phyloP scores from a whole-genome alignment of 1,140 invertebrate genomes.

The Rhagoletis zephyria region DNA sequence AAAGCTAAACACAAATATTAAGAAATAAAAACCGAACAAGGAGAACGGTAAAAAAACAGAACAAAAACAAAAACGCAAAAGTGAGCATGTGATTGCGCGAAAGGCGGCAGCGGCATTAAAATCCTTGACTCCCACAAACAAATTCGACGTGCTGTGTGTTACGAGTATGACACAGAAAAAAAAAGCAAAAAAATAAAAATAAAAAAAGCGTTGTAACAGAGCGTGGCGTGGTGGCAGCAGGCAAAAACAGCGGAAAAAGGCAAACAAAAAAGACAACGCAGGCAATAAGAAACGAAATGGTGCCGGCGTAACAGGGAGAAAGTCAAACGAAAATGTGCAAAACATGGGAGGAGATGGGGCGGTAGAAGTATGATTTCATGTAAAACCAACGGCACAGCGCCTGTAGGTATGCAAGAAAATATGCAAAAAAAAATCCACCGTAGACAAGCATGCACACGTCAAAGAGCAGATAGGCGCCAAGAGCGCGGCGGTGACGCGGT shows the following conservation, averaged over 20 bases:
- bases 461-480: not conserved
- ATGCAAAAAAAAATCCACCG: conserved; percentile 15
- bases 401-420: conserved; percentile 44
- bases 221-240: not conserved
- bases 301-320: conserved; percentile 8
- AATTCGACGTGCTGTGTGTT: conserved; percentile 22
- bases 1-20: conserved; percentile 49
- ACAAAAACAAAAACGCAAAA: conserved; percentile 52
- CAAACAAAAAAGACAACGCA: not conserved
- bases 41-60: conserved; percentile 1
- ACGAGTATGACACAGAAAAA: not conserved
- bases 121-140: conserved; percentile 63
- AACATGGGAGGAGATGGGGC: not conserved
- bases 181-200: too few relatives aligned
- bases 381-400: conserved; percentile 30
- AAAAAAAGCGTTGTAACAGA: not conserved
- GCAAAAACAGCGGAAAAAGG: not conserved
- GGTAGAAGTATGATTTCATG: conserved; percentile 31
- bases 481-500: not conserved
- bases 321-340: not conserved
- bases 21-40: not conserved
- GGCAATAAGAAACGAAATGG: not conserved
- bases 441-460: conserved; percentile 1
- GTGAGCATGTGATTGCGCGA: conserved; percentile 44
- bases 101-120: conserved; percentile 62